Evolutionary conservation across 2,888 invertebrate species (phyloP), one percentile per base, ranked within the genome.

Genomic region (Leptopilina syphax): DNA sequence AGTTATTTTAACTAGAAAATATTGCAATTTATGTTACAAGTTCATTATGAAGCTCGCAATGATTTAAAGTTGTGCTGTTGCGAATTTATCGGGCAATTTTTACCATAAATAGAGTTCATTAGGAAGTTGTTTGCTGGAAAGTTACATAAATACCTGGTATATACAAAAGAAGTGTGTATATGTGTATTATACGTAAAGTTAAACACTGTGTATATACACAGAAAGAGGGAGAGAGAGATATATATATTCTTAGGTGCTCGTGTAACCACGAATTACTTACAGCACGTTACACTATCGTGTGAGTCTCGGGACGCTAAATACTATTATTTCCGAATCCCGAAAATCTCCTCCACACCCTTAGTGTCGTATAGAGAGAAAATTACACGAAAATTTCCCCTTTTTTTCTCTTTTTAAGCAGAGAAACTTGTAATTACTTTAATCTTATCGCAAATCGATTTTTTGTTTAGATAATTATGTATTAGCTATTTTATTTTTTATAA

Each of bases 261-360:
- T 50, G 50, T 57, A 78, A 70, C 77, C 65, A 47, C 41, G 80
- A 83, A 83, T 84, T 84, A 84, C 80, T 84, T 79, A 78, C 79
- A 67, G 77, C 81, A 79, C 78, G 80, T 80, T 81, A 79, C 73
- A 73, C 67, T 79, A 80, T 80, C 63, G 63, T 67, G 65, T 66
- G 60, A 73, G 68, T 47, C 65, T 47, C 65, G 57, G 34, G 34
- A 34, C 47, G 81, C 78, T 82, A 82, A 84, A 81, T 80, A 82
- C 81, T 83, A 82, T 83, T 81, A 84, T 84, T 84, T 79, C 82
- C 47, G 70, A 70, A 57, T 76, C 79, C 81, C 80, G 66, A 81
- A 82, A 83, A 80, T 80, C 80, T 82, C 77, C 78, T 79, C 77
- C 80, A 65, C 83, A 82, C 77, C 82, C 80, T 80, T 50, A 50